Evolutionary conservation across 2,888 invertebrate genomes (phyloP), one percentile per base, ranked within the genome.

Genomic region (Microctonus hyperodae): DNA sequence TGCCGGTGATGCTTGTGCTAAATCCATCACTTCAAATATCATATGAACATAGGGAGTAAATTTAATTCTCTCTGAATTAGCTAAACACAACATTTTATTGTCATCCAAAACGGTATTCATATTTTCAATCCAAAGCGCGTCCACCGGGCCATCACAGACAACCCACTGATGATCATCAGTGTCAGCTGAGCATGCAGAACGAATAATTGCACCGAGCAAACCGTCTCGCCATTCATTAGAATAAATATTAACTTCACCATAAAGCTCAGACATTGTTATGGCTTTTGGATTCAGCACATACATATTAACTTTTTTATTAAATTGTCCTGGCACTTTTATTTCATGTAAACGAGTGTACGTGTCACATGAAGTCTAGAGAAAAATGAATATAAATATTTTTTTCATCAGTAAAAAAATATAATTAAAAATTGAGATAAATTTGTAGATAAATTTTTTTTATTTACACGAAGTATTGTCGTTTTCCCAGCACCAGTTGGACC

Each of bases 101-200:
- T 96, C 96, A 79, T 96, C 96, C 6, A 96, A 86, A 0, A 95
- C 95, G 0, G 96, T 95, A 83, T 96, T 96, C 89, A 96, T 90
- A 80, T 95, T 96, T 84, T 96, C 96, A 71, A 96, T 96, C 96
- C 96, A 96, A 22, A 95, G 91, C 0, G 96, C 95, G 82, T 96
- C 96, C 0, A 96, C 95, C 0, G 94, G 96, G 0, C 96, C 96
- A 80, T 96, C 96, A 82, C 95, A 95, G 50, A 95, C 89, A 62
- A 96, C 88, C 96, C 96, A 96, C 78, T 96, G 95, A 81, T 96
- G 95, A 75, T 94, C 91, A 65, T 89, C 86, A 4, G 86, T 88
- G 66, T 80, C 77, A 79, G 88, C 89, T 76, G 87, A 84, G 56
- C 90, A 90, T 22, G 89, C 87, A 57, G 84, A 84, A 69, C 91